A percentile compares a stretch with the other conserved stretches of the same genome.
These are phyloP conservation scores for Rhombomys opimus DNA, from an alignment of 2,113 vertebrate genomes.

Conservation along the genomic window DNA sequence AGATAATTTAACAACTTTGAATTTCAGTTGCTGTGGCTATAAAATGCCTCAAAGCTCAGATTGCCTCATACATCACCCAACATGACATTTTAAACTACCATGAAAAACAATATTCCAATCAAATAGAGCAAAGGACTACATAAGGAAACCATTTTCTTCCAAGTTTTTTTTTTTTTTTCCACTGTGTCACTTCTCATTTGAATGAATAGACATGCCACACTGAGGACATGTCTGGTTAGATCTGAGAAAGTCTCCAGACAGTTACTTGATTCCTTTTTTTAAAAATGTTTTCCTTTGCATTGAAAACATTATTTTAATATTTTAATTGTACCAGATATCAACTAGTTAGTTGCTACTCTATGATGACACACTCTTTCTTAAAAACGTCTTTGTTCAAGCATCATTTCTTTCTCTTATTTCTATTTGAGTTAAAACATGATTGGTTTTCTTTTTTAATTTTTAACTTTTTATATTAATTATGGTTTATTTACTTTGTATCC, in stretches of 20 bases:
- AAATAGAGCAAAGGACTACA: neutral
- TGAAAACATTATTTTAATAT: constrained; percentile 21
- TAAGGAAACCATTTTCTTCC: neutral
- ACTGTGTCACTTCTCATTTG: neutral
- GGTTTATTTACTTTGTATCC: too few species aligned
- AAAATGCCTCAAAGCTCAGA: neutral
- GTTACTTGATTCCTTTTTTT: neutral
- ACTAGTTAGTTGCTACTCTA: neutral
- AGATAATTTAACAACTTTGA: neutral
- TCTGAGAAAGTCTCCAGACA: neutral
- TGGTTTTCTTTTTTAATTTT: neutral
- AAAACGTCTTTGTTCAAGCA: neutral
- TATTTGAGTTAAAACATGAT: neutral
- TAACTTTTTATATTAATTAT: too few species aligned
- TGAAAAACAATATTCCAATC: neutral
- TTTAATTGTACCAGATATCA: neutral
- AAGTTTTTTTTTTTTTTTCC: neutral
- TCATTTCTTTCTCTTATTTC: neutral
- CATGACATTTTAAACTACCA: neutral
- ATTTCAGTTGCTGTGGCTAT: neutral
- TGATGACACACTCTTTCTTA: neutral
- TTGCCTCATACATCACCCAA: neutral
- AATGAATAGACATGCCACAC: neutral
- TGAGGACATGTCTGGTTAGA: neutral
- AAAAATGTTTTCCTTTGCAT: neutral